phyloP scores from a whole-genome alignment of 2,797 vertebrate genomes.

The Diglossa cyanea region DNA sequence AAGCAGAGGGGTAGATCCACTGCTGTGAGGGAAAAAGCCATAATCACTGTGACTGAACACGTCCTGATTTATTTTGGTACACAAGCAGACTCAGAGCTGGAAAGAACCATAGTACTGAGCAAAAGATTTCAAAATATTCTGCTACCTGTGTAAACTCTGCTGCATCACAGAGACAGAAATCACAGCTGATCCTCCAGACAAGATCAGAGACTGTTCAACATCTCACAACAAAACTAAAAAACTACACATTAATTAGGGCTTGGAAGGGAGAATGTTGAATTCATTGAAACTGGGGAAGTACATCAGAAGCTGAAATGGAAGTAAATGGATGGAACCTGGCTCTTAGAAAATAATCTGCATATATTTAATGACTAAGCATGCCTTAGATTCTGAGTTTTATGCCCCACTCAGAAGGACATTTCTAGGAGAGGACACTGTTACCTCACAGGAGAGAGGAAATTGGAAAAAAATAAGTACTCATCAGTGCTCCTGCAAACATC shows the following conservation, averaged over 20 bases:
- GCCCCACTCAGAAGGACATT: not conserved
- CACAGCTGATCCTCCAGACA: not conserved
- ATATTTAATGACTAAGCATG: not conserved
- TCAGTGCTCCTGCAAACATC: not conserved
- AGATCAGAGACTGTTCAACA: not conserved
- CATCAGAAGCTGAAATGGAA: not conserved
- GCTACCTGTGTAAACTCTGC: not conserved
- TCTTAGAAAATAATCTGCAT: not conserved
- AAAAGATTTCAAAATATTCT: not conserved
- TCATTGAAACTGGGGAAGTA: not conserved
- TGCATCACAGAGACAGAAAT: not conserved
- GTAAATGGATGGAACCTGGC: not conserved
- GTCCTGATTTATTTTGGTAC: not conserved
- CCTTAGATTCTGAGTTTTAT: not conserved
- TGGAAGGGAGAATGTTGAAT: not conserved
- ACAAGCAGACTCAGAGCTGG: not conserved
- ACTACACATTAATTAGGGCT: not conserved
- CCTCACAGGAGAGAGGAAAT: not conserved
- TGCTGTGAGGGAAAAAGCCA: not conserved
- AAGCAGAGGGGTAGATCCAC: not conserved
- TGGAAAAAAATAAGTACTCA: not conserved
- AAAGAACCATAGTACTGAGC: not conserved
- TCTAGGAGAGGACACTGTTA: not conserved
- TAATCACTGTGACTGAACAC: not conserved
- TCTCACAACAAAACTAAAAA: not conserved